Evolutionary conservation across 1,140 invertebrate genomes (phyloP), one percentile per base, ranked within the genome.

Genomic region (Plectrocnemia conspersa): DNA sequence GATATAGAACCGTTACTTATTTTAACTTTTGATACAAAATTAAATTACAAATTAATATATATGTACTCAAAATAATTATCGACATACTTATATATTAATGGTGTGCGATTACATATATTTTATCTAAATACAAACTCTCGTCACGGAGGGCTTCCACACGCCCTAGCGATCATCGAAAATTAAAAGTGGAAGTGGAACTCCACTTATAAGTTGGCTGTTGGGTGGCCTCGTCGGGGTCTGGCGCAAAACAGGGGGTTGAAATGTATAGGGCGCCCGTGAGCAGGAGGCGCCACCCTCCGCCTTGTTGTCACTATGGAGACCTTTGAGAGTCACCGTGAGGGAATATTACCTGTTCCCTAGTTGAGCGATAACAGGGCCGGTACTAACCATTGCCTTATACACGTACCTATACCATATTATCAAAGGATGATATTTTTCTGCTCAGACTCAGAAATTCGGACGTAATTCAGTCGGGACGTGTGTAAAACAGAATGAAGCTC

Each of bases 291-390:
- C 40, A 16, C 42, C 58, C 22, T 35, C 54, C 36, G n/a, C 52
- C 40, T 24, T 46, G 27, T 41, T 61, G 59, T 61, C 59, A 61
- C 59, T 61, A 61, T 61, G 59, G 47, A 54, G 59, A 61, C 59
- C 59, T 61, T 61, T 61, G 59, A 61, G 58, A 54, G 46, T 40
- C 49, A 16, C 15, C 22, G 48, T 36, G 50, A 49, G 45, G 50
- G 50, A 47, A 53, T 52, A 60, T 60, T 56, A 60, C 58, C 58
- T 56, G 58, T 53, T 49, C 49, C 47, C 47, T 35, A 50, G 47
- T 50, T 50, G 47, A 50, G 47, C 47, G 47, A 50, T 50, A 50
- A 50, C 47, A 50, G 32, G 19, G 33, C 19, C 19, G 32, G 23
- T 24, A 50, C 47, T 50, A 50, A 50, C 47, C 47, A 38, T 50